Percentiles rank a stretch among this genome's conserved stretches.
phyloP scores from a whole-genome alignment of 2,113 vertebrate genomes.

The Puffinus mauretanicus region DNA sequence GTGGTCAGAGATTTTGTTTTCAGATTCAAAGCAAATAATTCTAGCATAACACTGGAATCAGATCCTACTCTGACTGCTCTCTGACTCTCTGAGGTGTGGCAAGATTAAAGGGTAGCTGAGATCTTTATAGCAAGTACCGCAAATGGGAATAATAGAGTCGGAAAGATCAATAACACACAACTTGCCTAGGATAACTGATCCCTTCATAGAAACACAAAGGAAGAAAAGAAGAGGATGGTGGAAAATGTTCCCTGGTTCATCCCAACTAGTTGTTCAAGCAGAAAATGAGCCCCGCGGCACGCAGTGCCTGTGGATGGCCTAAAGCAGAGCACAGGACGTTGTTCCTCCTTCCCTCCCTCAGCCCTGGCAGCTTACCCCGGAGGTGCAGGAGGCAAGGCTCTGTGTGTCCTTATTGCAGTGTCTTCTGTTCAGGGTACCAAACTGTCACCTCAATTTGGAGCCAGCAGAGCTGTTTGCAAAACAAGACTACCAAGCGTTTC shows the following conservation, averaged over 20 bases:
- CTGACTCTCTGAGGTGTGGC: background rate
- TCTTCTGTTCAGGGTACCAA: background rate
- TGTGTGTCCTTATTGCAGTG: background rate
- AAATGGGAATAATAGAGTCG: background rate
- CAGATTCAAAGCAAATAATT: conserved; percentile 7
- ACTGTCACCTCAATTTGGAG: background rate
- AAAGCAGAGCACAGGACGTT: background rate
- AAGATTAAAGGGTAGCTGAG: conserved; percentile 7
- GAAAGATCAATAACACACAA: background rate
- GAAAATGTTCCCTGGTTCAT: background rate
- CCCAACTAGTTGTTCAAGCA: background rate
- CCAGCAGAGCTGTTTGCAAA: background rate
- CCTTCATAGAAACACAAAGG: background rate
- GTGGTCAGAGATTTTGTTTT: background rate
- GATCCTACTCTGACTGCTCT: background rate
- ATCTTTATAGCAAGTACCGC: background rate
- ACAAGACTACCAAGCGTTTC: rapidly evolving
- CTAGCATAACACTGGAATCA: background rate
- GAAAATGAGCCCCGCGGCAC: background rate
- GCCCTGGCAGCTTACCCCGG: background rate
- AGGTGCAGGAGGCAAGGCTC: background rate
- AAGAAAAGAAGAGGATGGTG: background rate
- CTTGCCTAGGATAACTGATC: background rate
- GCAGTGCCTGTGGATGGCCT: too few relatives aligned
- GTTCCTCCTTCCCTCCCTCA: background rate